Percentiles rank a stretch among this genome's conserved stretches.
Conservation (phyloP, 2,888 invertebrate species). For the Calliscelio sp. region DNA sequence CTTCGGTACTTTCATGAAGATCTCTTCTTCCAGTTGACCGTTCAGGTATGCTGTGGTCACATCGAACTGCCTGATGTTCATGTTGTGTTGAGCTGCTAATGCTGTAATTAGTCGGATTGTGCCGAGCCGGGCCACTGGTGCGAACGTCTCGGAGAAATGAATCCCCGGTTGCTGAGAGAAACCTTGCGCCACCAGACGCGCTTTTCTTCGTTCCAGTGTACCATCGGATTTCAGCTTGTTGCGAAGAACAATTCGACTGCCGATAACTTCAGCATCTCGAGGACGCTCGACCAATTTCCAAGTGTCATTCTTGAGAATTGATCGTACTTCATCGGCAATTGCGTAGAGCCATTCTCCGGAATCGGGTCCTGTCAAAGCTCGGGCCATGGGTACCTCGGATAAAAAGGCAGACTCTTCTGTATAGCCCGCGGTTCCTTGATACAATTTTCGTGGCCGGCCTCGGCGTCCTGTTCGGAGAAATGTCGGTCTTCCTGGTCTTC, state of each 20-base stretch:
- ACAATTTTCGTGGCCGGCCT: conserved; percentile 31
- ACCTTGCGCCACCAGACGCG: conserved; percentile 24
- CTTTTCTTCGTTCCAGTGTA: background rate
- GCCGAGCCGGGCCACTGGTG: conserved; percentile 29
- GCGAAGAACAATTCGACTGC: conserved; percentile 9
- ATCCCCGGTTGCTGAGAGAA: conserved; percentile 18
- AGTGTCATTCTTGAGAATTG: conserved; percentile 50
- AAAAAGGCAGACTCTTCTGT: background rate
- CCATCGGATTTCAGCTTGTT: conserved; percentile 13
- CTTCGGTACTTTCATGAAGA: background rate
- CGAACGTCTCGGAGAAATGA: background rate
- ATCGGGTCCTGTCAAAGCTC: conserved; percentile 56
- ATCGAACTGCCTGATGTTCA: background rate
- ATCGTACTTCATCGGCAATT: conserved; percentile 65
- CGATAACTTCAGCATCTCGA: background rate
- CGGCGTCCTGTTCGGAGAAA: conserved; percentile 20
- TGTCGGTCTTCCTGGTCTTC: conserved; percentile 10
- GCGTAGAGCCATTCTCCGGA: conserved; percentile 66
- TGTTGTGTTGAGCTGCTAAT: background rate
- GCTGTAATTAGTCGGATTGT: background rate
- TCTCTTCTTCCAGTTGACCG: background rate
- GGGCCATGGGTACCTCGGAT: conserved; percentile 21
- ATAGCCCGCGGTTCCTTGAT: background rate
- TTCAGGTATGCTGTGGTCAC: background rate
- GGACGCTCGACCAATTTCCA: conserved; percentile 20